Base-by-base conservation (phyloP, 2,888 invertebrate species). In the Phengaris arion region DNA sequence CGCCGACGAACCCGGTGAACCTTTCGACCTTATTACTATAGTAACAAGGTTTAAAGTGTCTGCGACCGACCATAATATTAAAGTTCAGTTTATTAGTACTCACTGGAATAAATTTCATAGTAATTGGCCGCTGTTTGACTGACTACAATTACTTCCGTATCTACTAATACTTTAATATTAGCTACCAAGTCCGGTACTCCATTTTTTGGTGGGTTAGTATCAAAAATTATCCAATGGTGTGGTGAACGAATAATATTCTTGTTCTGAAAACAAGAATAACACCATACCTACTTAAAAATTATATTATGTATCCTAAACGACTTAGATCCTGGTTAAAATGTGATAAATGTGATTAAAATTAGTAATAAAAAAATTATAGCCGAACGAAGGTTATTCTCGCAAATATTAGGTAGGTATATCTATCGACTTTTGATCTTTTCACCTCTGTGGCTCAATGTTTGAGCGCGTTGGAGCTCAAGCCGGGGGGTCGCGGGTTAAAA, bases 241-340 rank as follows among this genome's bases (percentile, higher is more conserved):
- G 83, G 97, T 97, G 12, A 95, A 95, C 54, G 72, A 72, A 72
- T 22, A 35, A 13, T 35, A 64, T 64, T 72, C 35, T 22, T 2
- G 35, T 72, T 72, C 72, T 72, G 52, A 52, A 70, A 70, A 52
- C 48, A 15, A 48, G 48, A 15, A 69, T 48, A 48, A 69, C 48
- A 48, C 35, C 45, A 35, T 64, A 64, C 6, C 45, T 59, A 59
- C 6, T 64, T 59, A 59, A 59, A n/a, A n/a, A n/a, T n/a, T n/a
- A 59, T 6, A 64, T 35, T 13, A 13, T 13, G 64, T 64, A 64
- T 64, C 64, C 64, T 64, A 15, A 6, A 64, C 64, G 35, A 45
- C 35, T 64, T 6, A 64, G 64, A 64, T 64, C 64, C 64, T 64
- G 35, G 35, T 64, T 64, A 12, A 64, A 64, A 35, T 35, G 22